Evolutionary conservation across 1,140 invertebrate genomes (phyloP), one percentile per base, ranked within the genome.

Genomic region (Oncopodura yosiiana): DNA sequence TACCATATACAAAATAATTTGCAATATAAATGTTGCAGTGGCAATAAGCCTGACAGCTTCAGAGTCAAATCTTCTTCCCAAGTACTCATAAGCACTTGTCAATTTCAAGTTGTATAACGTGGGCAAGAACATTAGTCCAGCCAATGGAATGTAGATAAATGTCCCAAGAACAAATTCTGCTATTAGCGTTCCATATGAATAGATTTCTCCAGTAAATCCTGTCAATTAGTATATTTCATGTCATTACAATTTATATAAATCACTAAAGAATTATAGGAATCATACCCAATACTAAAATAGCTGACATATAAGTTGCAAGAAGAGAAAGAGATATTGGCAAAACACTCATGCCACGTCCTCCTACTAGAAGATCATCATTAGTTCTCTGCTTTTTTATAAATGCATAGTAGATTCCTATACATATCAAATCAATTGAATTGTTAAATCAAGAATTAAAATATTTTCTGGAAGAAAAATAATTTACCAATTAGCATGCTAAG

Each of bases 1-100:
- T n/a, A 83, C 84, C 23, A 87, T 73, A 69, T 84, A 85, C n/a
- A 86, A 51, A n/a, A 43, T 52, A 27, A 54, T 54, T 34, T 61
- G 60, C 4, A 50, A 43, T 11, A 53, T 49, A 51, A 58, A 61
- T 1, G 60, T 61, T 2, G 29, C 16, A 2, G 60, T 36, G 1
- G 60, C 60, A 16, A 61, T 44, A 26, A 42, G 46, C 42, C 60
- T 19, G 12, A 61, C 56, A 5, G 34, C 34, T 23, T 29, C 11
- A 14, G 55, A 58, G 18, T 60, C 59, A 50, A 66, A 67, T 34
- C 66, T 41, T 3, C 60, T 32, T 41, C 66, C 64, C n/a, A 67
- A 37, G 34, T 66, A 67, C 55, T 65, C 61, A 23, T 63, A 65
- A 11, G 56, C 63, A 55, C 58, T 61, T n/a, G 63, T 65, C 2